Evolutionary conservation across 2,113 vertebrate genomes (phyloP), one percentile per base, ranked within the genome.

Genomic region (Cisticola juncidis): DNA sequence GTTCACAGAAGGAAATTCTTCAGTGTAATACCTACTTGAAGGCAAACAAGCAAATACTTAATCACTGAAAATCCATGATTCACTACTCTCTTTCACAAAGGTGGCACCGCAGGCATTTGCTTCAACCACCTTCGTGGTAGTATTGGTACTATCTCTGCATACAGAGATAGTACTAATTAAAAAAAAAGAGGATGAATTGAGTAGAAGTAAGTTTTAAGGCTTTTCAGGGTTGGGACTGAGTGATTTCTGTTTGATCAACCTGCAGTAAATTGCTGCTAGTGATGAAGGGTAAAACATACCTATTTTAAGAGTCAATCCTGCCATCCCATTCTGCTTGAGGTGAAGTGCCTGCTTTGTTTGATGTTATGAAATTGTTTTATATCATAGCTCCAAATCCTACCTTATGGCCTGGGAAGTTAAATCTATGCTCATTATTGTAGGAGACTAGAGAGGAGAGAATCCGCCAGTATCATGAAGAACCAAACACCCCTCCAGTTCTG

Each of bases 381-480:
- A 25, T 62, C 13, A 53, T 65, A 89, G 38, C 22, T 91, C 25
- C 50, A 85, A 65, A n/a, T 79, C 23, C n/a, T 85, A 12, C 58
- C n/a, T 66, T 57, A 65, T 17, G 35, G 33, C 42, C n/a, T 70
- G 40, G 42, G 31, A 66, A 88, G 24, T 33, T 88, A 86, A 89
- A 73, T 69, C 50, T 87, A 2, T 12, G 24, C 38, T 82, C 3
- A 0, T 31, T 57, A 36, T 95, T 78, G 33, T 89, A 99, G 99
- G 98, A 99, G 94, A 99, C 98, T 12, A 97, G 98, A 86, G 98
- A 99, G 91, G 98, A 99, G 96, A 97, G 99, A 95, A 99, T 99
- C 93, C 90, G 11, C 28, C 98, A 99, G 35, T 99, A 98, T 82
- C 99, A 99, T 0, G 98, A 99, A 90, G 98, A 99, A 81, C 92